These are phyloP conservation scores for Anguilla marmorata DNA, from an alignment of 2,797 vertebrate genomes.

Conservation along the genomic window DNA sequence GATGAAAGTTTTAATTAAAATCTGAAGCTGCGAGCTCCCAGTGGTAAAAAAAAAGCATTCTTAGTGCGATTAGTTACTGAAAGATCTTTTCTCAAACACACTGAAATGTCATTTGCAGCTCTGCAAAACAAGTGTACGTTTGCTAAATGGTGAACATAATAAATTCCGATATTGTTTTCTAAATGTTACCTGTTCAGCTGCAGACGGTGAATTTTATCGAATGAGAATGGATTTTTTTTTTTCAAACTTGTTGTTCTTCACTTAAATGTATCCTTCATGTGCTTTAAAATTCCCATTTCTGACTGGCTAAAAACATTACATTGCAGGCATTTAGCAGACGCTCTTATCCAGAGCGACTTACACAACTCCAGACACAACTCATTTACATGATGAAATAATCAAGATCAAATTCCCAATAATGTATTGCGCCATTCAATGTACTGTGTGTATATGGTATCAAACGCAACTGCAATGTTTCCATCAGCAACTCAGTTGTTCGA, in stretches of 20 bases:
- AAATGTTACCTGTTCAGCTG: not conserved
- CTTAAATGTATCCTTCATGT: no score
- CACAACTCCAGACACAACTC: not conserved
- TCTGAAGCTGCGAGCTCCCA: conserved; percentile 15
- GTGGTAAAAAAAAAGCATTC: not conserved
- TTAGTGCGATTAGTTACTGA: not conserved
- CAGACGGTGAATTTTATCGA: not conserved
- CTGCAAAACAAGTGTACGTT: not conserved
- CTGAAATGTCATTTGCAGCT: not conserved
- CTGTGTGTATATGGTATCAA: not conserved
- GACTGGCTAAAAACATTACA: not conserved
- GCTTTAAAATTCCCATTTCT: not conserved
- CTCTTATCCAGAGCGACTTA: no score
- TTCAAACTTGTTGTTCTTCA: not conserved
- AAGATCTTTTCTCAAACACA: not conserved
- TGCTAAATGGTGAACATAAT: not conserved
- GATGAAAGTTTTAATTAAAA: conserved; percentile 35
- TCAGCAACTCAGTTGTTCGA: not conserved
- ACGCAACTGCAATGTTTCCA: not conserved
- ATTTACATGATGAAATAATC: not conserved
- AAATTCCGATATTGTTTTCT: not conserved
- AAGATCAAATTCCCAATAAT: not conserved
- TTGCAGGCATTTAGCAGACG: no score
- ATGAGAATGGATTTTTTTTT: not conserved
- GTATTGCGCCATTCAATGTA: not conserved